Percentiles rank a stretch among this genome's conserved stretches.
These are phyloP conservation scores for Motacilla alba DNA, from an alignment of 2,113 vertebrate species.

Conservation along the genomic window DNA sequence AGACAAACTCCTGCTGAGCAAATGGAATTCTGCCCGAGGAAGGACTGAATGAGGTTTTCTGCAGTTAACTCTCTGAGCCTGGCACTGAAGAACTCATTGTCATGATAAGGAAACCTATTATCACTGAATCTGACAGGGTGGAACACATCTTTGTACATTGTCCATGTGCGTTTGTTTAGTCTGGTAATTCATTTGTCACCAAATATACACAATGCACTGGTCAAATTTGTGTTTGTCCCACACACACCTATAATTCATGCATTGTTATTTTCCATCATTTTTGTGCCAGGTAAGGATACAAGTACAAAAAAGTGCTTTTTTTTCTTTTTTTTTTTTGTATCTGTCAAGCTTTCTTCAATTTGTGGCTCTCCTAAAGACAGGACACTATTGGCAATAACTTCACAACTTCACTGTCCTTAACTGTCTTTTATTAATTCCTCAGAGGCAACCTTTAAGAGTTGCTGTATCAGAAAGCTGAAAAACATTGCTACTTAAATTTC, in stretches of 20 bases:
- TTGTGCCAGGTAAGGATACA: not conserved
- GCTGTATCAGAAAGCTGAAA: not conserved
- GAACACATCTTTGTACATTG: not conserved
- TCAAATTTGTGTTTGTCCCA: not conserved
- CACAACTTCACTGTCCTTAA: not conserved
- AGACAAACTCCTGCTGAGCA: not conserved
- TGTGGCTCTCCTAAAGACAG: not conserved
- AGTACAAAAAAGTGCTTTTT: not conserved
- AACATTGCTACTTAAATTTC: not conserved
- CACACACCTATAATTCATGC: not conserved
- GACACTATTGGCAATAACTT: not conserved
- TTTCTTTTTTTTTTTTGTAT: not conserved
- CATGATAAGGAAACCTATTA: not conserved
- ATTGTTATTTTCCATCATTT: not conserved
- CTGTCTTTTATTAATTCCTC: not conserved
- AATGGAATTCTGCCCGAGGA: not conserved
- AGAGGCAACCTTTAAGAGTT: not conserved
- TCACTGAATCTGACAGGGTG: not conserved
- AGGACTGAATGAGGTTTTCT: not conserved
- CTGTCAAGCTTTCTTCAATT: not conserved
- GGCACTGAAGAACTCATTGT: not conserved
- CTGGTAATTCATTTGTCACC: not conserved
- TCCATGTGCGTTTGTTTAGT: not conserved
- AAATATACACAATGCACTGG: not conserved
- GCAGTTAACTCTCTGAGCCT: not conserved